phyloP scores from a whole-genome alignment of 1,140 invertebrate species.

The Zelostemma sp. region DNA sequence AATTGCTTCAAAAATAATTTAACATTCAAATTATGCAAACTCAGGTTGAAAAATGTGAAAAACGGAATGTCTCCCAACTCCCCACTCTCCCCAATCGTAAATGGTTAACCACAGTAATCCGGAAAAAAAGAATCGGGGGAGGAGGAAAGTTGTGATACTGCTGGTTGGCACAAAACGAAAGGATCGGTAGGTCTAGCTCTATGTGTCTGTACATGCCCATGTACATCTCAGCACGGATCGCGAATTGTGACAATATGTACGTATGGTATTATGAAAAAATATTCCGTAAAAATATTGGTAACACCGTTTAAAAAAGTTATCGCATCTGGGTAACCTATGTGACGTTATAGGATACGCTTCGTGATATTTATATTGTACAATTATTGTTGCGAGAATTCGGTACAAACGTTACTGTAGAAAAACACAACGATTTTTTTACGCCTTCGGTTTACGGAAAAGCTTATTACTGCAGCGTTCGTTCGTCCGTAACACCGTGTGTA shows the following conservation, averaged over 20 bases:
- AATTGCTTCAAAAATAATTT: no score
- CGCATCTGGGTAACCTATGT: constrained; percentile 68
- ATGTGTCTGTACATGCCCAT: constrained; percentile 34
- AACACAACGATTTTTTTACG: constrained; percentile 66
- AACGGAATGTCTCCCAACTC: no score
- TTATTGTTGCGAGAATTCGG: constrained; percentile 69
- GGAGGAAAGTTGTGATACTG: constrained; percentile 37
- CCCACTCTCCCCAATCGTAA: no score
- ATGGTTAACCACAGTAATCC: no score
- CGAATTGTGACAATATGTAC: constrained; percentile 34
- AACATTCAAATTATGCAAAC: no score
- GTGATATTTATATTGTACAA: constrained; percentile 68
- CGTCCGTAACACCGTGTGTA: constrained; percentile 41
- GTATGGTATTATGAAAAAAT: constrained; percentile 64
- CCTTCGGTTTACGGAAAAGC: constrained; percentile 51
- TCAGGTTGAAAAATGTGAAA: no score
- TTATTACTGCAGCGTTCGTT: constrained; percentile 51
- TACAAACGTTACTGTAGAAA: constrained; percentile 70
- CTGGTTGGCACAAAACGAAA: constrained; percentile 68
- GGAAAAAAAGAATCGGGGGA: constrained; percentile 1
- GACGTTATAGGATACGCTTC: constrained; percentile 63
- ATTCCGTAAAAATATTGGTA: constrained; percentile 57
- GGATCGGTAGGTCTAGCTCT: constrained; percentile 52
- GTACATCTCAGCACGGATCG: constrained; percentile 24
- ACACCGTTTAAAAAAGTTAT: constrained; percentile 70